phyloP scores from a whole-genome alignment of 2,888 invertebrate species.

The Drosophila quinaria region DNA sequence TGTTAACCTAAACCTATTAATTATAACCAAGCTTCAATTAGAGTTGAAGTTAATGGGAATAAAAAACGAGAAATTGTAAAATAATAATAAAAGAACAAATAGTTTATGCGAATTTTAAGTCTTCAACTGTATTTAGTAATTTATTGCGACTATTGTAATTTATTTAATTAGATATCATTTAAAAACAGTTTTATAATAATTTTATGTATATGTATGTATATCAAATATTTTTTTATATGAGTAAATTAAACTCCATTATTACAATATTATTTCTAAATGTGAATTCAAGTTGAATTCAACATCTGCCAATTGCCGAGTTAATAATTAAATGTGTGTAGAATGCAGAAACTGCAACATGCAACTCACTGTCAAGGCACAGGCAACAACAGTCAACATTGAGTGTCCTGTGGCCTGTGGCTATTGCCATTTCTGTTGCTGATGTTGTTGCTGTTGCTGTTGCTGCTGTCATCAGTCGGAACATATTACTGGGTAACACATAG shows the following conservation, averaged over 20 bases:
- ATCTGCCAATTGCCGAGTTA: conserved; percentile 3
- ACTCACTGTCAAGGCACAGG: conserved; percentile 30
- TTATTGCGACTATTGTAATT: too few species aligned
- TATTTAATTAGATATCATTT: too few species aligned
- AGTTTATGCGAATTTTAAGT: too few species aligned
- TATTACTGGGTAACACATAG: conserved; percentile 5
- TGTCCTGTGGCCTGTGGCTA: conserved; percentile 42
- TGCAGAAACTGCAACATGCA: conserved; percentile 7
- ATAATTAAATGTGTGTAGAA: conserved; percentile 31
- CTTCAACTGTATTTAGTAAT: too few species aligned
- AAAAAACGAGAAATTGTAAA: too few species aligned
- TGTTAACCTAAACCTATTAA: neutral
- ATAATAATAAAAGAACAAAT: too few species aligned
- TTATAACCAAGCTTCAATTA: too few species aligned
- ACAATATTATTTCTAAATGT: neutral
- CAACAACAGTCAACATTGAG: conserved; percentile 27
- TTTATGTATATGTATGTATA: too few species aligned
- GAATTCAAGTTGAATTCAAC: neutral
- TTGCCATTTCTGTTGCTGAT: conserved; percentile 15
- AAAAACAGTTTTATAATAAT: too few species aligned
- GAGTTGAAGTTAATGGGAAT: too few species aligned
- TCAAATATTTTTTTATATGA: neutral
- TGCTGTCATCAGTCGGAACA: conserved; percentile 25
- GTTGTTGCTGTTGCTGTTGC: conserved; percentile 33
- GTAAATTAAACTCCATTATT: neutral